Evolutionary conservation across 2,888 invertebrate species (phyloP), one percentile per base, ranked within the genome.

Genomic region (Tetanocera ferruginea): DNA sequence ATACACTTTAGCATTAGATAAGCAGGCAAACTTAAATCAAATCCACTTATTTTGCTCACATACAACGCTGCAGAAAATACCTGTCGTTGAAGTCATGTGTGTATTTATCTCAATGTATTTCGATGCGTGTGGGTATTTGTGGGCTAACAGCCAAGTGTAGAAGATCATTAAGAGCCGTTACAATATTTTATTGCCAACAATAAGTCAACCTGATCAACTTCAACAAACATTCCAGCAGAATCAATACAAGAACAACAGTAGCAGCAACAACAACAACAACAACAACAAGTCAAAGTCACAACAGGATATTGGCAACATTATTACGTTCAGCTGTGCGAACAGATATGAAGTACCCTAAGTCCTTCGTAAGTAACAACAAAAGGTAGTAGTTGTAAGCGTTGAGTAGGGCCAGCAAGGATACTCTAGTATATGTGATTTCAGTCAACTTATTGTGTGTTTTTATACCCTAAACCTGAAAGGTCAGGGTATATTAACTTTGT

Each of bases 171-270:
- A 76, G 62, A 8, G 76, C 67, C 76, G 73, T 79, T 79, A 77
- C 72, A 66, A 51, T 76, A 76, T 69, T 80, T 78, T 80, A 80
- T 80, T 76, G 80, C 69, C 64, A 28, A 49, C 76, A 73, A 80
- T 80, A 80, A 80, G 76, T 80, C 80, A 80, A 76, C 69, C 60
- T 76, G 74, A 78, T 70, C 62, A 60, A 69, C 57, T 37, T 52
- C 80, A 67, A 78, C 62, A 77, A 77, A 75, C 25, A 70, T 25
- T 72, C 49, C 62, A 71, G 37, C 28, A 25, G 70, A 71, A 76
- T 76, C 69, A 57, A 62, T 71, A 69, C 37, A 34, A 76, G 55
- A 69, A 55, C 71, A 51, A 31, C 70, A 57, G 23, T 62, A 57
- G 23, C 52, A 55, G 19, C 55, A 23, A 19, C 37, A 37, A 37